Percentiles rank a stretch among this genome's conserved stretches.
phyloP scores from a whole-genome alignment of 1,140 invertebrate species.

The Drepana arcuata region DNA sequence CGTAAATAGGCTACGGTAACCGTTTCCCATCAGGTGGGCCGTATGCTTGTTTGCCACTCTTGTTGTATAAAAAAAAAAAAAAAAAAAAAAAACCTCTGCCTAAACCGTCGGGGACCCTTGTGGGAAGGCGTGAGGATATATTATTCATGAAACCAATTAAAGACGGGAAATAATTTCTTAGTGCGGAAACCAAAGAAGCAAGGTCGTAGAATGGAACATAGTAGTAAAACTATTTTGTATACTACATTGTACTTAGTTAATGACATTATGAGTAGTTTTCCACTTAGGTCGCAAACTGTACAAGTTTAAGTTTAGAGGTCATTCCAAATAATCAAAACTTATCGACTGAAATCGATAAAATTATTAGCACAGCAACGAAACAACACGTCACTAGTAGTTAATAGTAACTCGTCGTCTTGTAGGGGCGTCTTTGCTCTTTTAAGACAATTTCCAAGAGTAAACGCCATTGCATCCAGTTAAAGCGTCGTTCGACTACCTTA shows the following conservation, averaged over 20 bases:
- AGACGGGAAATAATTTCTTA: no score
- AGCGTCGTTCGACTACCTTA: slow-evolving; percentile 10
- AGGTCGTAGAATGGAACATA: neutral
- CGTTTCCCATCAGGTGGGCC: no score
- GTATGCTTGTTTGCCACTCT: no score
- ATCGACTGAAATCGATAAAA: neutral
- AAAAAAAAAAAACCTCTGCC: no score
- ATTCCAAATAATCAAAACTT: neutral
- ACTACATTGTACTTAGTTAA: neutral
- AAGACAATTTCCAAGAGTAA: slow-evolving; percentile 38
- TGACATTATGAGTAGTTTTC: neutral
- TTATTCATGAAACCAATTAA: no score
- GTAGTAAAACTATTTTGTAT: neutral
- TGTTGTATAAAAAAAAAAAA: no score
- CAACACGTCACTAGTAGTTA: slow-evolving; percentile 27
- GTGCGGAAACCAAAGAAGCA: no score
- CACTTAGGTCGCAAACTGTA: no score
- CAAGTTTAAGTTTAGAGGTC: neutral
- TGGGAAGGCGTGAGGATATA: no score
- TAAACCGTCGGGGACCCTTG: no score
- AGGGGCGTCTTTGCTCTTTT: slow-evolving; percentile 34
- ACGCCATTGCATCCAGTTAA: slow-evolving; percentile 37
- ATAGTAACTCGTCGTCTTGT: slow-evolving; percentile 33
- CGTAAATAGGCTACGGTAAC: no score
- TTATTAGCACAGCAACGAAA: neutral